Base-by-base conservation (phyloP, 23 tunicate genomes). In the Botrylloides violaceus region DNA sequence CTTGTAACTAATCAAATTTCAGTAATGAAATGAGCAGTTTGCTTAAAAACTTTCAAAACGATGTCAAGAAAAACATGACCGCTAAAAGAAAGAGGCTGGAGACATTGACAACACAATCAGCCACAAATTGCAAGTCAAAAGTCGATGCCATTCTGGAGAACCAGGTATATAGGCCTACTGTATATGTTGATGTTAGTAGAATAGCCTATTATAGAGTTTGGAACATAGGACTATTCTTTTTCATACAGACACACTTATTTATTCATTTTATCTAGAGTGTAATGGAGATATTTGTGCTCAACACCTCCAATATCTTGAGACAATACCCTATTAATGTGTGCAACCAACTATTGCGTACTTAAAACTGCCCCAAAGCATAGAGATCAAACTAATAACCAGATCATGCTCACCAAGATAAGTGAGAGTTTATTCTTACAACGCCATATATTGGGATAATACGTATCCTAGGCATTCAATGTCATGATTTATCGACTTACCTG, bases 31-130 rank as follows among this genome's bases (percentile, higher is more conserved):
- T 76, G 53, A 65, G 81, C 15, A 61, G 84, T 18, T 58, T 87
- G 39, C 59, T 87, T 2, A 71, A 87, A 12, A 79, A 87, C 23
- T 87, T 80, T 71, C 82, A 81, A 22, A 64, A 77, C 28, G 95
- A 81, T 25, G 70, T 80, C 36, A 80, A 81, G 47, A 87, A 87
- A 32, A 81, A 71, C 22, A 62, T 81, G 30, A 34, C 62, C 23
- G 57, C 82, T 0, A 87, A 87, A 64, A 66, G 95, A 30, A 61
- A 73, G 38, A 80, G 79, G 36, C 53, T 81, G 18, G 95, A 87
- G 35, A 70, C 35, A 31, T 81, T 87, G 60, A 81, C 83, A 1
- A 61, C 84, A 63, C 86, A 81, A 48, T 87, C 87, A 38, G 64
- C 72, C 5, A 35, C 83, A 64, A 73, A 84, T 22, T 34, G 77